A percentile compares a stretch with the other conserved stretches of the same genome.
These are phyloP conservation scores for Polypterus bichir DNA, from an alignment of 2,113 vertebrate species.

Conservation along the genomic window DNA sequence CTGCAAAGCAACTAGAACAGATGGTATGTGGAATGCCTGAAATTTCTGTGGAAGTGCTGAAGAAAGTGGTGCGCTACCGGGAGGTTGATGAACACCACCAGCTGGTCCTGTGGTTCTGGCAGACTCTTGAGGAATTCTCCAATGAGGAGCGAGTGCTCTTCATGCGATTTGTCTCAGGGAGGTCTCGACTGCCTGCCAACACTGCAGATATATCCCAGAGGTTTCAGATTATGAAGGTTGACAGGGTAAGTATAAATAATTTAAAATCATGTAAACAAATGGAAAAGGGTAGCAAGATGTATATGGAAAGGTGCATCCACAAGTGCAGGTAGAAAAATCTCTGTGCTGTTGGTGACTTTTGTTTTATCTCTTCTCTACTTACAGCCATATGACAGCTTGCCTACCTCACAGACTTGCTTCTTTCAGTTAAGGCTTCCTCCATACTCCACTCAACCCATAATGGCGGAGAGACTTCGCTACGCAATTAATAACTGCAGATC, in stretches of 20 bases:
- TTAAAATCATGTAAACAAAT: not conserved
- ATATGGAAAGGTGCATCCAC: no score
- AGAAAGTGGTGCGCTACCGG: slow-evolving; percentile 68
- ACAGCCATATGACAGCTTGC: slow-evolving; percentile 75
- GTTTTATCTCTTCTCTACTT: slow-evolving; percentile 22
- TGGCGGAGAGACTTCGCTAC: slow-evolving; percentile 72
- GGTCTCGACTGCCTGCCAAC: slow-evolving; percentile 67
- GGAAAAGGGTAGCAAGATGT: no score
- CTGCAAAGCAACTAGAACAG: slow-evolving; percentile 66
- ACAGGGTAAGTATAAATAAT: slow-evolving; percentile 51
- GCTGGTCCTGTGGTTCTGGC: slow-evolving; percentile 73
- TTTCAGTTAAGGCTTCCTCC: slow-evolving; percentile 72
- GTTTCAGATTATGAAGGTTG: slow-evolving; percentile 78
- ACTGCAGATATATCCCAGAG: slow-evolving; percentile 73
- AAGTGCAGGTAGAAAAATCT: no score
- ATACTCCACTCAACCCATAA: slow-evolving; percentile 66
- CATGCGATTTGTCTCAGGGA: slow-evolving; percentile 71
- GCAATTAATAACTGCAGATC: slow-evolving; percentile 80
- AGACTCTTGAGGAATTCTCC: slow-evolving; percentile 65
- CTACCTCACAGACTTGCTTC: slow-evolving; percentile 81
- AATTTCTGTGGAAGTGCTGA: slow-evolving; percentile 68
- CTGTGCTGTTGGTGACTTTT: not conserved
- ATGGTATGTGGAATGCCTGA: slow-evolving; percentile 76
- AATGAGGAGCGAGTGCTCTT: slow-evolving; percentile 72
- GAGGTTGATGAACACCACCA: slow-evolving; percentile 72